Evolutionary conservation across 2,797 vertebrate species (phyloP).

Genomic region (Sebastolobus alascanus): DNA sequence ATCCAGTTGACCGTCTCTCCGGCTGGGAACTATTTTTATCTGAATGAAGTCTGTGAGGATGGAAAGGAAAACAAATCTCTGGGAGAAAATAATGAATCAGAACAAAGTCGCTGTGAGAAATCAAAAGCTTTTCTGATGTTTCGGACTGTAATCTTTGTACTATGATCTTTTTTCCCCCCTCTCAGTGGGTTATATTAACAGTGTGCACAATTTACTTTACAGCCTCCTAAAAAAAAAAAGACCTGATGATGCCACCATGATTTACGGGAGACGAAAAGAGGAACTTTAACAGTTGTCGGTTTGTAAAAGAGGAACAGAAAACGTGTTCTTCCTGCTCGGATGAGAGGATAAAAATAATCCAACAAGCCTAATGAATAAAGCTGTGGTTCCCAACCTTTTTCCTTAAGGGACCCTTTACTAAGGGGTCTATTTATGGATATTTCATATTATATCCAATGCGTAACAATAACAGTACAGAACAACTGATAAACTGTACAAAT

Average conservation of each 20-base stretch:
- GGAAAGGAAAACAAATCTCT: background rate
- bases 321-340: background rate
- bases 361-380: background rate
- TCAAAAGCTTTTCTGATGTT: conserved; percentile 29
- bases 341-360: background rate
- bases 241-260: background rate
- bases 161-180: background rate
- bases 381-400: too few species aligned
- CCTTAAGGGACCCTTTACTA: too few species aligned
- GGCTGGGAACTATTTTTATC: conserved; percentile 7
- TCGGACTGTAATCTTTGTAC: conserved; percentile 9
- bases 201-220: background rate
- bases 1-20: conserved; percentile 16
- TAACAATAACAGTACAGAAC: too few species aligned
- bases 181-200: background rate
- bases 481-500: too few species aligned
- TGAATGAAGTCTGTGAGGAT: background rate
- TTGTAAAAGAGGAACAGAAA: conserved; percentile 74
- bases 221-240: conserved; percentile 17
- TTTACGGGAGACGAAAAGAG: conserved; percentile 63
- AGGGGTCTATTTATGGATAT: too few species aligned
- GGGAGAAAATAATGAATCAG: conserved; percentile 46
- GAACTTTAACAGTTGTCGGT: conserved; percentile 63
- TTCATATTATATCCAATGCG: too few species aligned
- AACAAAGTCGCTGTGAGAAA: conserved; percentile 37